A percentile compares a stretch with the other conserved stretches of the same genome.
phyloP scores from a whole-genome alignment of 2,797 vertebrate species.

The Adrianichthys oophorus region DNA sequence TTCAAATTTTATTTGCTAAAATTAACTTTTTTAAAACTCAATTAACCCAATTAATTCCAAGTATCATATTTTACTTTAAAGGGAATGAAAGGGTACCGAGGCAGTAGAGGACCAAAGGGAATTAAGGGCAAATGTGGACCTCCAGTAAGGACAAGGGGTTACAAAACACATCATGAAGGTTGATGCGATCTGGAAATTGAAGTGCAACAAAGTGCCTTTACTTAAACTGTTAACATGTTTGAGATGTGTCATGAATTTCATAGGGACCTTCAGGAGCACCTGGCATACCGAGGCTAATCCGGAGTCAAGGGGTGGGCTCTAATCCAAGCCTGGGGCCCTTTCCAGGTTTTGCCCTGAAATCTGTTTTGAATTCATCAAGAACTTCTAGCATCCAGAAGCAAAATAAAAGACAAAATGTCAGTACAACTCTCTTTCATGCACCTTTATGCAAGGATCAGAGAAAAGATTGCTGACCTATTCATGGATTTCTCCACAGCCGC shows the following conservation, averaged over 20 bases:
- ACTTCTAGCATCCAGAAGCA: background rate
- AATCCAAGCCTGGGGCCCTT: background rate
- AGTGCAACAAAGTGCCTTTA: background rate
- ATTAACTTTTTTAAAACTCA: background rate
- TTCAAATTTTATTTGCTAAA: no score
- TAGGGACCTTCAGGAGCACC: constrained; percentile 74
- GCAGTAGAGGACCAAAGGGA: constrained; percentile 63
- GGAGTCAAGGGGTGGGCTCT: constrained; percentile 15
- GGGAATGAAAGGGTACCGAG: constrained; percentile 64
- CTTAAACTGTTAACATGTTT: background rate
- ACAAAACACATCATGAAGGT: constrained; percentile 1
- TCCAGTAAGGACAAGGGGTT: constrained; percentile 63
- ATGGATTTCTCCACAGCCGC: constrained; percentile 24
- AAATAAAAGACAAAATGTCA: constrained; percentile 61
- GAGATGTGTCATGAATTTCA: constrained; percentile 2
- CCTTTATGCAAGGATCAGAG: no score
- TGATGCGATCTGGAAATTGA: background rate
- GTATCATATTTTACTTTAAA: constrained; percentile 19
- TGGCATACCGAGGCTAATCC: constrained; percentile 24
- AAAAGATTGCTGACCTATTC: background rate
- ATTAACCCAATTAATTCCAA: background rate
- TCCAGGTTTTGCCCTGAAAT: background rate
- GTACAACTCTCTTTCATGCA: constrained; percentile 42
- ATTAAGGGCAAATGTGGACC: constrained; percentile 67
- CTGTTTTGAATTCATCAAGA: background rate